Base-by-base conservation (phyloP, 2,797 vertebrate genomes). In the Champsocephalus esox region DNA sequence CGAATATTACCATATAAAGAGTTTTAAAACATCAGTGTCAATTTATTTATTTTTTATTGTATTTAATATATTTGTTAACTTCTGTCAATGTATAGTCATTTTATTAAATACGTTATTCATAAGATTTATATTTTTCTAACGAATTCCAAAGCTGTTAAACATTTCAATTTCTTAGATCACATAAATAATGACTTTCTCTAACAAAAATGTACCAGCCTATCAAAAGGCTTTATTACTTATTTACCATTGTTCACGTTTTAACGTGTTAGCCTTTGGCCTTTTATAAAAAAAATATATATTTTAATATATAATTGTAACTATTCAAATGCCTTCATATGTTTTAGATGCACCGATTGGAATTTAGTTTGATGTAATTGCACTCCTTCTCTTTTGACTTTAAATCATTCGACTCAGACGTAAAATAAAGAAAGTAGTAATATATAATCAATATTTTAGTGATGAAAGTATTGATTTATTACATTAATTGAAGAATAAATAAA, bases 341-440 rank as follows among this genome's bases (percentile, higher is more conserved):
- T 62, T 60, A 54, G 9, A 43, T 65, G 41, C 21, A 64, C 62
- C 66, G 4, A 50, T 19, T 32, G 13, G 56, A 0, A 55, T 63
- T 24, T 34, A 24, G 4, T 67, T 51, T 70, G 16, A 49, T 41
- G 17, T 34, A 4, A 73, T 56, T 64, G 62, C 34, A 49, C n/a
- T 62, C 55, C 50, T 66, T 83, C 64, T 69, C 67, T 64, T 70
- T 46, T 74, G 11, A 52, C 44, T 24, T 38, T 8, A 19, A 60
- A n/a, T 55, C 19, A 19, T 6, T 9, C 66, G 38, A 76, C 13
- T 17, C 12, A 11, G 13, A 17, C 3, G 17, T 12, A 32, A 9
- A 12, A 52, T 21, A 49, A 12, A 59, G 6, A 12, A 14, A 66
- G 49, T 5, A 72, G 0, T 19, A 32, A 69, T 9, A 59, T 14